Conservation (phyloP, 2,113 vertebrate genomes). For the Clarias magur region DNA sequence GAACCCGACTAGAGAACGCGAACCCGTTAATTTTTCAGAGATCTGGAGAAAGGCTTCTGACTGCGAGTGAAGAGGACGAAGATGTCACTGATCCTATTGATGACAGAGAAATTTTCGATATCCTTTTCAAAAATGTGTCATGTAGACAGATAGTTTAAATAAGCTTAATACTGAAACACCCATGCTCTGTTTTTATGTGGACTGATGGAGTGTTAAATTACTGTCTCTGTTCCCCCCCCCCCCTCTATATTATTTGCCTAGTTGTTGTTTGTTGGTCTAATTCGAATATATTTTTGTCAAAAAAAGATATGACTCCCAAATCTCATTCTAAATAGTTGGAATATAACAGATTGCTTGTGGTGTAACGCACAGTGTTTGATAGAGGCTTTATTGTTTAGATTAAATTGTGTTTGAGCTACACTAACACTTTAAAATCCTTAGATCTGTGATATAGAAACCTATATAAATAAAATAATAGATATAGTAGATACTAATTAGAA, state of each 20-base stretch:
- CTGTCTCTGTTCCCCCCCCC: neutral
- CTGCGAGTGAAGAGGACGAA: constrained; percentile 79
- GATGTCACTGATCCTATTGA: constrained; percentile 78
- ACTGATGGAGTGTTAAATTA: neutral
- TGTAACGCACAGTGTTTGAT: neutral
- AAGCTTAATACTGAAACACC: constrained; percentile 28
- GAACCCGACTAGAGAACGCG: constrained; percentile 76
- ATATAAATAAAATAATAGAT: too few species aligned
- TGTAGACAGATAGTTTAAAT: neutral
- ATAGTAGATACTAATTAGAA: too few species aligned
- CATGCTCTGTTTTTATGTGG: neutral
- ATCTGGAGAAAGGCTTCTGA: constrained; percentile 76
- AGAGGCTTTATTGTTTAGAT: neutral
- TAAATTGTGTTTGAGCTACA: too few species aligned
- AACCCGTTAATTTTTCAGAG: constrained; percentile 81
- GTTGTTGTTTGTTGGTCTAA: neutral
- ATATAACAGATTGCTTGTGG: neutral
- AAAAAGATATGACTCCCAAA: neutral
- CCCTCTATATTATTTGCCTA: neutral
- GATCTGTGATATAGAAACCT: too few species aligned
- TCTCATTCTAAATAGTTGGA: neutral
- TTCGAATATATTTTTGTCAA: neutral
- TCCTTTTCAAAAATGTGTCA: constrained; percentile 61
- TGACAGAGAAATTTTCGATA: constrained; percentile 84
- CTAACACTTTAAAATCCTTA: too few species aligned